A percentile compares a stretch with the other conserved stretches of the same genome.
Evolutionary conservation across 2,113 vertebrate genomes (phyloP).

Genomic region (Oreochromis tanganicae): DNA sequence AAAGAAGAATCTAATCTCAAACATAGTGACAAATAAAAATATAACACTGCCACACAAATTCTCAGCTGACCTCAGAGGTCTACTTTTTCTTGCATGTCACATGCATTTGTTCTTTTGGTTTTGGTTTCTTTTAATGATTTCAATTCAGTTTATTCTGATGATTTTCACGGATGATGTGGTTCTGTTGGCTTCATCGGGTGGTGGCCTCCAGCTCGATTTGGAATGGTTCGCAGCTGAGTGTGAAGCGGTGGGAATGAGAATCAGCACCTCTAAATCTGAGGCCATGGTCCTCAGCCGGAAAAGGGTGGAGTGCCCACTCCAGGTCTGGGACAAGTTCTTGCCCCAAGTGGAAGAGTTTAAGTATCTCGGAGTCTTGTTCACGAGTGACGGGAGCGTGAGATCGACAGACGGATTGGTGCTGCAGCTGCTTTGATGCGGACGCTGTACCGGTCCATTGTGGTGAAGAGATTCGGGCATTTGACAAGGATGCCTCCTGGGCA

Average conservation of each 20-base stretch:
- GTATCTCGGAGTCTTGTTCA: background rate
- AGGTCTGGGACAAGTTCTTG: background rate
- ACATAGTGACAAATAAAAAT: background rate
- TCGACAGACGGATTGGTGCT: background rate
- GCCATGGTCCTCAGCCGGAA: background rate
- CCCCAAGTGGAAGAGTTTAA: background rate
- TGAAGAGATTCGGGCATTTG: background rate
- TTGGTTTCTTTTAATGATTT: background rate
- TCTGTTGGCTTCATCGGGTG: background rate
- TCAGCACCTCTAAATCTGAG: background rate
- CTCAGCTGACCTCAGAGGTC: background rate
- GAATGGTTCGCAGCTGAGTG: background rate
- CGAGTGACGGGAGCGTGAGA: rapidly evolving
- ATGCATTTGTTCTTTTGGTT: background rate
- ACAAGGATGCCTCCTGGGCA: background rate
- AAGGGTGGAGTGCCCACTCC: background rate
- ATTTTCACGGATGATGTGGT: background rate
- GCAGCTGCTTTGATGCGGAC: background rate
- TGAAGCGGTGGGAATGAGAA: background rate
- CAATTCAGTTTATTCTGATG: background rate
- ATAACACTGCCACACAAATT: background rate
- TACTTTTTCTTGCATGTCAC: background rate
- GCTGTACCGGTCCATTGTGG: background rate
- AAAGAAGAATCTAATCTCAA: background rate
- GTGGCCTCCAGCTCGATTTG: background rate